Evolutionary conservation across 2,888 invertebrate genomes (phyloP), one percentile per base, ranked within the genome.

Genomic region (Craniophora ligustri): DNA sequence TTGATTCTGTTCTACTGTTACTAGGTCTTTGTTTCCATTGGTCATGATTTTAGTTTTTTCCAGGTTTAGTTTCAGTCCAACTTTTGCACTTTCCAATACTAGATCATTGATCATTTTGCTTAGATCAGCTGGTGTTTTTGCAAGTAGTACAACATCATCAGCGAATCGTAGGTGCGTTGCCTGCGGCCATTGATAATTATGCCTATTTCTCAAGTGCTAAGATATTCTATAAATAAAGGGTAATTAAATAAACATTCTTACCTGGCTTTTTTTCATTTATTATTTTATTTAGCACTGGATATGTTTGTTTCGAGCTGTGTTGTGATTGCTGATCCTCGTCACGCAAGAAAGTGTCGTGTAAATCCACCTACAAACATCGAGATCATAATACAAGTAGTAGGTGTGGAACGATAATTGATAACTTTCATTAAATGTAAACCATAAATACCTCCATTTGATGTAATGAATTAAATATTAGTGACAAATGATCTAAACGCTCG

Each of bases 401-500:
- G 35, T 8, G 4, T 21, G 28, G 23, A 40, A 46, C 36, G 38
- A 47, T n/a, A 14, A 50, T 47, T 45, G n/a, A 36, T 16, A 23
- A 23, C 26, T 26, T 26, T 5, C n/a, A 30, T 46, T 53, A 35
- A 39, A 54, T 36, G n/a, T n/a, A 38, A 46, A 45, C 66, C n/a
- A 26, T 26, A 26, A n/a, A 58, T 84, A 91, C 91, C 89, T 90
- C 91, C 91, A 90, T 91, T 82, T 82, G 74, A 60, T 65, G 73
- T 67, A 63, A 66, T 63, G 56, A 71, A 65, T 70, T 72, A 67
- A n/a, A 71, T 60, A 67, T 62, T 44, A 53, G 34, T 58, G 55
- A 62, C 40, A 39, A 57, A 59, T 31, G 61, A 72, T 58, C 72
- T 84, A 85, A 67, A 76, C 54, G 67, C 70, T 72, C 71, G 67